Evolutionary conservation across 2,797 vertebrate genomes (phyloP).

Genomic region (Trachops cirrhosus): DNA sequence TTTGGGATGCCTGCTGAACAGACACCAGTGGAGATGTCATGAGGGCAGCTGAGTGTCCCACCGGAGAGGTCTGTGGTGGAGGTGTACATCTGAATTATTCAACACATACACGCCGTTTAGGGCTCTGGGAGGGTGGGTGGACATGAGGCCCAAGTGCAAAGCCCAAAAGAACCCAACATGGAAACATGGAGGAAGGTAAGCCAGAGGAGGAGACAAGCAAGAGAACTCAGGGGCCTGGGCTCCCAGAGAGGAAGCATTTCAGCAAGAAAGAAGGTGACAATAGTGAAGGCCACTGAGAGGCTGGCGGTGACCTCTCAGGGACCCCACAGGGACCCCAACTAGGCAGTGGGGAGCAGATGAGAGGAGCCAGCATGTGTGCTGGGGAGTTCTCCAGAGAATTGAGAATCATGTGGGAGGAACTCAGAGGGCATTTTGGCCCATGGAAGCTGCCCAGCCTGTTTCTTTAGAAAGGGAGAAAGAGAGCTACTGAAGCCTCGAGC

Average conservation of each 20-base stretch:
- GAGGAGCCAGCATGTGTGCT: background rate
- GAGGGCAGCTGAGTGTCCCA: accelerated
- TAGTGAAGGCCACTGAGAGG: background rate
- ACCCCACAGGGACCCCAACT: background rate
- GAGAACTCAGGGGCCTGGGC: background rate
- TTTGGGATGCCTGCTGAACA: background rate
- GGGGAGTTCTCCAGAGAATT: background rate
- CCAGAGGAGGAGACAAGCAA: background rate
- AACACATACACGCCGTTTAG: accelerated
- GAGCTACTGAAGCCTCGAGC: background rate
- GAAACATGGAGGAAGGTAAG: background rate
- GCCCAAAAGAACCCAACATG: background rate
- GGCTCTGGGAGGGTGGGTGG: background rate
- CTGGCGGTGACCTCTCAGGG: background rate
- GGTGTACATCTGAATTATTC: background rate
- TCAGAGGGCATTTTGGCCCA: background rate
- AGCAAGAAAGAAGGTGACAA: background rate
- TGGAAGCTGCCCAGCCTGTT: too few species aligned
- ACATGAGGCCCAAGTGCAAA: background rate
- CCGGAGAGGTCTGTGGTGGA: background rate
- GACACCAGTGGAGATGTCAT: background rate
- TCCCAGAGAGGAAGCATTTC: background rate
- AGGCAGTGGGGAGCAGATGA: background rate
- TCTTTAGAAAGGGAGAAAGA: background rate
- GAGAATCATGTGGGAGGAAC: background rate